A percentile compares a stretch with the other conserved stretches of the same genome.
Evolutionary conservation across 2,797 vertebrate species (phyloP).

Genomic region (Champsocephalus gunnari): DNA sequence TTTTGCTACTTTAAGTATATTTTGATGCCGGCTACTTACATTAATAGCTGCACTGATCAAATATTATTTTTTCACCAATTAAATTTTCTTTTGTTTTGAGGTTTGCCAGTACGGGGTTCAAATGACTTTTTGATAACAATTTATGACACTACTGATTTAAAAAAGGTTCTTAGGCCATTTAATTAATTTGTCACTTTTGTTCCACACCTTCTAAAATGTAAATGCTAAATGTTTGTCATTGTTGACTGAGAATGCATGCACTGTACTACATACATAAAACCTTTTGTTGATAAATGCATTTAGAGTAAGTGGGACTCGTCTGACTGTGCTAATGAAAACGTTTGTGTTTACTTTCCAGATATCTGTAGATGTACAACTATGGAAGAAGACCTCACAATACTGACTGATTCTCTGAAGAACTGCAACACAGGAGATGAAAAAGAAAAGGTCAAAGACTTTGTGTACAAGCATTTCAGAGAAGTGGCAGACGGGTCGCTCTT

Average conservation of each 20-base stretch:
- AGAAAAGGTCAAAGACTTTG: conserved; percentile 77
- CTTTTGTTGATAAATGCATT: not conserved
- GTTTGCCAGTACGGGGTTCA: too few relatives aligned
- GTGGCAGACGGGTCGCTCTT: conserved; percentile 86
- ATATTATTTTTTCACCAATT: too few relatives aligned
- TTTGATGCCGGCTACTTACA: too few relatives aligned
- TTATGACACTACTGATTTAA: too few relatives aligned
- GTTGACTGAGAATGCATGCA: not conserved
- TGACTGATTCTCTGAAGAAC: conserved; percentile 76
- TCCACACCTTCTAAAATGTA: too few relatives aligned
- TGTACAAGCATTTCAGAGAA: conserved; percentile 84
- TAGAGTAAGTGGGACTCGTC: not conserved
- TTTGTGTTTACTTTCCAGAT: conserved; percentile 52
- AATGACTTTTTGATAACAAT: too few relatives aligned
- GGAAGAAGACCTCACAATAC: conserved; percentile 78
- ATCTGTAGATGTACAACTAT: conserved; percentile 69
- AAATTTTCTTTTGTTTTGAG: too few relatives aligned
- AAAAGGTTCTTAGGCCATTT: too few relatives aligned
- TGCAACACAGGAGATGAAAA: conserved; percentile 72
- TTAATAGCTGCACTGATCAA: too few relatives aligned
- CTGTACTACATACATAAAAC: not conserved
- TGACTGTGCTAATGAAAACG: conserved; percentile 4
- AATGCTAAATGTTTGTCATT: too few relatives aligned
- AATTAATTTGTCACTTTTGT: too few relatives aligned
- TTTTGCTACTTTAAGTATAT: too few relatives aligned